Base-by-base conservation (phyloP, 2,113 vertebrate genomes). In the Platichthys stellatus region DNA sequence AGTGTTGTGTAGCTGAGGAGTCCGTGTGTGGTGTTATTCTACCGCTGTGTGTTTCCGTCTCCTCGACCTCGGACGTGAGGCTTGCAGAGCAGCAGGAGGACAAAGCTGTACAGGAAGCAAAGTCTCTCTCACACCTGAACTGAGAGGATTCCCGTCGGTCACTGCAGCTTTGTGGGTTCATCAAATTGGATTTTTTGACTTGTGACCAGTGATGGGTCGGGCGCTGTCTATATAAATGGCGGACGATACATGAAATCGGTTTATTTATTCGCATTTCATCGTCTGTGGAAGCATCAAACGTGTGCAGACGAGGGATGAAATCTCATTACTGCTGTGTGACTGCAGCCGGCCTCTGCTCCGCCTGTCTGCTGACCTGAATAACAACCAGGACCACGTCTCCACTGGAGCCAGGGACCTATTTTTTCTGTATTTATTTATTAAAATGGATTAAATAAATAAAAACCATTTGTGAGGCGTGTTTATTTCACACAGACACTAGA, bases 371-470 rank as follows among this genome's bases (percentile, higher is more conserved):
- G 88, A 91, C 88, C 86, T 84, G 82, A 81, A 89, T 85, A 87
- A 80, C 85, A 92, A 90, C 87, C 63, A 91, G 79, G 88, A 89
- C 88, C 84, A 74, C 70, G 72, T 88, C 88, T 92, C 82, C 76
- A 81, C 9, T 78, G 85, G 82, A 86, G 80, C 91, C 82, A 89
- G 92, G 83, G 87, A 93, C 90, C 89, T 93, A 92, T 94, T 93
- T 94, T 93, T 94, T 94, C 77, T 94, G 90, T 94, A 93, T 93
- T 94, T 94, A 95, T 93, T 94, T 94, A 92, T 92, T 92, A 94
- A 95, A 95, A 72, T 62, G 3, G 67, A 90, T 83, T 89, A 80
- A 92, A 91, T 78, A 80, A 74, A 58, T 23, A 47, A 47, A 3
- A 1, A 43, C 15, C 18, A 1, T 0, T 7, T 72, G 28, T 72